Evolutionary conservation across 1,140 invertebrate genomes (phyloP).

Genomic region (Drosophila santomea): DNA sequence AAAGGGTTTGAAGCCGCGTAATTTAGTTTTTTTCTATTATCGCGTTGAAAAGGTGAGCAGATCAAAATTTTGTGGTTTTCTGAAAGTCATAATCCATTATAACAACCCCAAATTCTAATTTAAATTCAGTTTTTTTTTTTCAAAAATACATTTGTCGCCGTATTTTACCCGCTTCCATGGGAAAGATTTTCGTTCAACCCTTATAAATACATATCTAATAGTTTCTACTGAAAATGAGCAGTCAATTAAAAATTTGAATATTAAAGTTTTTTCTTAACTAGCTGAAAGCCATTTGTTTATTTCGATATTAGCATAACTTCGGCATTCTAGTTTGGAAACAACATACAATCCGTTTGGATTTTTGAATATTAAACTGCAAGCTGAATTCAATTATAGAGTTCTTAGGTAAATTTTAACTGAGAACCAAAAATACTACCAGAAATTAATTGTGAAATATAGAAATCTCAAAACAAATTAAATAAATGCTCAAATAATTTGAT

Average conservation of each 20-base stretch:
- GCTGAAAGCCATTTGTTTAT: too few relatives aligned
- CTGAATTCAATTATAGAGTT: too few relatives aligned
- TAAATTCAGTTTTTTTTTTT: constrained; percentile 4
- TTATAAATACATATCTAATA: not conserved
- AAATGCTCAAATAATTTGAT: too few relatives aligned
- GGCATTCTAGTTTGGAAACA: too few relatives aligned
- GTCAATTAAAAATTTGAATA: not conserved
- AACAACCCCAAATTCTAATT: constrained; percentile 1
- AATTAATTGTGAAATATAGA: too few relatives aligned
- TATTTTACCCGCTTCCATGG: not conserved
- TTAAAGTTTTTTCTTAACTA: not conserved
- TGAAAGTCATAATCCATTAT: not conserved
- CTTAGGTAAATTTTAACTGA: too few relatives aligned
- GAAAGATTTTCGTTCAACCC: constrained; percentile 2
- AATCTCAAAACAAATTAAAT: too few relatives aligned
- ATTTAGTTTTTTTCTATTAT: not conserved
- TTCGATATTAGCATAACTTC: too few relatives aligned
- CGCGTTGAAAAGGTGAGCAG: not conserved
- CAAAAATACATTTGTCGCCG: not conserved
- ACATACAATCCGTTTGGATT: too few relatives aligned
- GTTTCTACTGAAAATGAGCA: constrained; percentile 1
- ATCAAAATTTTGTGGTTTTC: constrained; percentile 9
- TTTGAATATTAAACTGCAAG: too few relatives aligned
- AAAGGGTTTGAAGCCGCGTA: not conserved
- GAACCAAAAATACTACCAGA: too few relatives aligned